These are phyloP conservation scores for Turdus rufiventris DNA, from an alignment of 2,113 vertebrate species.

Conservation along the genomic window DNA sequence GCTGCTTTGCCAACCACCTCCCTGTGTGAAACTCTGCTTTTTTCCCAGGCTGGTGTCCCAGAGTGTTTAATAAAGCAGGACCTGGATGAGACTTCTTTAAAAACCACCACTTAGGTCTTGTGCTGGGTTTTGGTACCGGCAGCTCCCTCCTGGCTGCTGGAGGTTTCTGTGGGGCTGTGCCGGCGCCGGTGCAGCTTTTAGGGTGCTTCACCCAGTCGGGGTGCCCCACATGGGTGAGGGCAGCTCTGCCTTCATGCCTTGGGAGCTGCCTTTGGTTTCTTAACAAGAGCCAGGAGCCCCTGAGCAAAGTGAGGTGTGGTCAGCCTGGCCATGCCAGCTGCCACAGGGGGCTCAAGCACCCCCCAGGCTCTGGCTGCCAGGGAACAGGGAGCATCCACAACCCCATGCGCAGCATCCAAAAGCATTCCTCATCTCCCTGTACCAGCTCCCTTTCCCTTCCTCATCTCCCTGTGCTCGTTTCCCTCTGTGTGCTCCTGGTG, in stretches of 20 bases:
- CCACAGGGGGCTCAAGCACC: not conserved
- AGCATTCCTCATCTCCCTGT: rapidly evolving
- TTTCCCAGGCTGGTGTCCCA: slow-evolving; percentile 44
- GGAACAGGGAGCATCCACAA: not conserved
- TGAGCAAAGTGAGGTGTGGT: not conserved
- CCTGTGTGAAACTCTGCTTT: slow-evolving; percentile 1
- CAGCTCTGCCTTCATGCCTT: not conserved
- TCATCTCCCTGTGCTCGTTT: rapidly evolving
- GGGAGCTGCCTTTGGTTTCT: not conserved
- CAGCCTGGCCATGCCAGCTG: rapidly evolving
- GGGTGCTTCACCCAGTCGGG: not conserved
- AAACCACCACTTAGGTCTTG: not conserved
- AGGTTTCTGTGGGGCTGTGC: not conserved
- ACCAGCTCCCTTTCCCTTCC: too few species aligned
- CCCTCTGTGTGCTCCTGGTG: rapidly evolving
- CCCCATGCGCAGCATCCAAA: rapidly evolving
- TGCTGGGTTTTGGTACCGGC: not conserved
- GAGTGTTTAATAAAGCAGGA: slow-evolving; percentile 32
- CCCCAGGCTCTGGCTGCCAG: not conserved
- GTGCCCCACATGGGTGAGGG: not conserved
- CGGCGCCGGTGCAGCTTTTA: not conserved
- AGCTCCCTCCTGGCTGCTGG: rapidly evolving
- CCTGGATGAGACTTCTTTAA: not conserved
- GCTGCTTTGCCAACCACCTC: slow-evolving; percentile 33
- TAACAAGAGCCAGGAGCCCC: not conserved